Conservation (phyloP, 2,888 invertebrate species). For the Ceraclea dissimilis region DNA sequence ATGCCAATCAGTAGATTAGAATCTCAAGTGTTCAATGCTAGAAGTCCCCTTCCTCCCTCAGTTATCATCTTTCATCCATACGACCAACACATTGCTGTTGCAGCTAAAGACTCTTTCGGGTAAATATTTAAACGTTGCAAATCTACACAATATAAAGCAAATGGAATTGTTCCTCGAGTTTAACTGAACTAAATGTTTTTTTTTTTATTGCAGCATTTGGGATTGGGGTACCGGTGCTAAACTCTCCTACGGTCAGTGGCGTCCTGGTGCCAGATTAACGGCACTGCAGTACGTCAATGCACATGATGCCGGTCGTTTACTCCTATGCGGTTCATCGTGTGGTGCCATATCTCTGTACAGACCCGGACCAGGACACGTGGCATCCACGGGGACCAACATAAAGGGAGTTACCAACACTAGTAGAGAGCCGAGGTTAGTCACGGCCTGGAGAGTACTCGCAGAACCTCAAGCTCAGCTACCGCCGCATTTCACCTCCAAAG, state of each 20-base stretch:
- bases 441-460: constrained; percentile 80
- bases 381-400: constrained; percentile 1
- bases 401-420: constrained; percentile 10
- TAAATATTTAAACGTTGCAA: too few species aligned
- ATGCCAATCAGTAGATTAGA: constrained; percentile 61
- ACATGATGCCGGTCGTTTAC: constrained; percentile 74
- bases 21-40: constrained; percentile 74
- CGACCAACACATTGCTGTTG: constrained; percentile 81
- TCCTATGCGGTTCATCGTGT: constrained; percentile 29
- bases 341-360: constrained; percentile 68
- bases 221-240: constrained; percentile 73
- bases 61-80: constrained; percentile 83
- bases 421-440: constrained; percentile 54
- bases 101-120: constrained; percentile 78
- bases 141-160: too few species aligned
- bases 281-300: constrained; percentile 81
- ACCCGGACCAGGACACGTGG: constrained; percentile 29
- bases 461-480: constrained; percentile 37
- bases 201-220: constrained; percentile 61
- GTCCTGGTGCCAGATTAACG: constrained; percentile 59
- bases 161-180: too few species aligned
- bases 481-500: constrained; percentile 8
- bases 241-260: constrained; percentile 55
- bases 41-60: constrained; percentile 70
- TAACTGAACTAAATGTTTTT: too few species aligned